Percentiles rank a stretch among this genome's conserved stretches.
Evolutionary conservation across 2,113 vertebrate genomes (phyloP).

Genomic region (Cheirogaleus medius): DNA sequence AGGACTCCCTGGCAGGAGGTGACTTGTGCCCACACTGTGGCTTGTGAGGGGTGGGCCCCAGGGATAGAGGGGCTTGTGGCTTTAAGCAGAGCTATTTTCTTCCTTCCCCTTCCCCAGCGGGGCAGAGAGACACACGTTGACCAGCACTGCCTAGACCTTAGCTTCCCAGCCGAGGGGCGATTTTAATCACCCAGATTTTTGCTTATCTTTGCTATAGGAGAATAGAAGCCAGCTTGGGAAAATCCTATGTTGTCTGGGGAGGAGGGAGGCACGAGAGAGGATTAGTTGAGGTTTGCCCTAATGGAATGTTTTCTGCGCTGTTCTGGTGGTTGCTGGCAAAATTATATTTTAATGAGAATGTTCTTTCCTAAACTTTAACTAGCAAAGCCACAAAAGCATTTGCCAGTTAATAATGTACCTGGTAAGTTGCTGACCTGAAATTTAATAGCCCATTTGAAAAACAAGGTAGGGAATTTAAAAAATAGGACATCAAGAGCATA

Average conservation of each 20-base stretch:
- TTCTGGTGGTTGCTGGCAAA: not conserved
- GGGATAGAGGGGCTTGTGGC: not conserved
- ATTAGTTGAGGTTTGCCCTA: not conserved
- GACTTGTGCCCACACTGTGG: not conserved
- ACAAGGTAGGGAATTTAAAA: constrained; percentile 33
- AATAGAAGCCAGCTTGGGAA: not conserved
- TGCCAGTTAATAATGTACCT: constrained; percentile 71
- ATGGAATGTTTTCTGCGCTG: not conserved
- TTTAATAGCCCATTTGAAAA: constrained; percentile 64
- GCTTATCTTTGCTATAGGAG: not conserved
- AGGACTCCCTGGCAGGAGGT: not conserved
- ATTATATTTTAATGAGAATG: constrained; percentile 53
- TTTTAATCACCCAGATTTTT: not conserved
- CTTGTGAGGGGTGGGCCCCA: not conserved
- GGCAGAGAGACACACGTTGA: not conserved
- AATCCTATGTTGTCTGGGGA: not conserved
- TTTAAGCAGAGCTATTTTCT: not conserved
- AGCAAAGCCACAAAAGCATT: constrained; percentile 30
- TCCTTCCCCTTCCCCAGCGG: not conserved
- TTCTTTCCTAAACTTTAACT: constrained; percentile 66
- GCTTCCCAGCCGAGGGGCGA: not conserved
- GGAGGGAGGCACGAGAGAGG: not conserved
- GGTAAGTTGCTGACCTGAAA: constrained; percentile 50
- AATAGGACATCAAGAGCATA: constrained; percentile 9
- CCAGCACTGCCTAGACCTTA: not conserved